Percentiles rank a stretch among this genome's conserved stretches.
phyloP scores from a whole-genome alignment of 2,113 vertebrate species.

The human (Homo sapiens) region DNA sequence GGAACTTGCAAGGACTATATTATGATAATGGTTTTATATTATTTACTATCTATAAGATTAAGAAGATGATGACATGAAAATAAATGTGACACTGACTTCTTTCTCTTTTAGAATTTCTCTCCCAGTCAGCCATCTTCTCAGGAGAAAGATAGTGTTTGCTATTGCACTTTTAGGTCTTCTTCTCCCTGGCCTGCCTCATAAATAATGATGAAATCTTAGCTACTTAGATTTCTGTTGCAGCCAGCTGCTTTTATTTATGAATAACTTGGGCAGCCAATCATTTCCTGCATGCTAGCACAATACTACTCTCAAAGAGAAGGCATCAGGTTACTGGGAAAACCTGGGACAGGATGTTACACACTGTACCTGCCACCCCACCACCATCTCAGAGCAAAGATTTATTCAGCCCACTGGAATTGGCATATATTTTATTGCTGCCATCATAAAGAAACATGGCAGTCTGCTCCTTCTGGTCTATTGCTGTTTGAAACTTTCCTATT shows the following conservation, averaged over 20 bases:
- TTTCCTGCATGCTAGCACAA: neutral
- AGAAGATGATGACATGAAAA: neutral
- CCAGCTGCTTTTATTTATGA: constrained; percentile 62
- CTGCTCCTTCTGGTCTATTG: neutral
- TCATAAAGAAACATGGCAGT: neutral
- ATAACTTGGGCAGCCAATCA: neutral
- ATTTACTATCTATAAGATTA: neutral
- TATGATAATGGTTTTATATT: neutral
- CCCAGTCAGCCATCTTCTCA: constrained; percentile 15
- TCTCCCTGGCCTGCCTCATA: neutral
- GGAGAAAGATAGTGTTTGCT: constrained; percentile 27
- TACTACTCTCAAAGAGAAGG: neutral
- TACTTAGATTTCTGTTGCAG: constrained; percentile 32
- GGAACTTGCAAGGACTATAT: neutral
- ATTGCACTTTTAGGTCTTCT: neutral
- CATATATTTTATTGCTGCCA: neutral
- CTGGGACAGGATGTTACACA: neutral
- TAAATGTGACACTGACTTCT: rapidly evolving
- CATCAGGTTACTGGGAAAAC: neutral
- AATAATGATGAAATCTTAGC: constrained; percentile 20
- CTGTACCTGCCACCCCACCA: neutral
- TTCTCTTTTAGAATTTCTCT: neutral
- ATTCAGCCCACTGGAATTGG: neutral
- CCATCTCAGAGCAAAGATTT: constrained; percentile 46
- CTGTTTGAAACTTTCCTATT: constrained; percentile 7